phyloP scores from a whole-genome alignment of 2,888 invertebrate genomes.

The Pteria penguin region DNA sequence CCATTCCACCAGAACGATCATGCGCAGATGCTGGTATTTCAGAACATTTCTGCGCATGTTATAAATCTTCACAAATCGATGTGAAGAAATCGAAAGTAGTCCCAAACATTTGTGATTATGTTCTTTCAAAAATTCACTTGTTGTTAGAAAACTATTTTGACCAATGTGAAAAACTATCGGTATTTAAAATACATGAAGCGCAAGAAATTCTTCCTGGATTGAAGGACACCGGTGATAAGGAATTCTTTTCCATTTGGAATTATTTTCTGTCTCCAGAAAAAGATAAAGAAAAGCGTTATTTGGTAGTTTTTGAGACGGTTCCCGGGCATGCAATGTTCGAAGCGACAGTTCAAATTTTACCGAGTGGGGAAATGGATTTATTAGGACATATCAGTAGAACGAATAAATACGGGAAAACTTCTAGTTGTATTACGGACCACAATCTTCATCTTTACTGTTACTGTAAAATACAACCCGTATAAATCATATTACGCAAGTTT shows the following conservation, averaged over 20 bases:
- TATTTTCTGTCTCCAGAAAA: no score
- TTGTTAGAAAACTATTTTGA: background rate
- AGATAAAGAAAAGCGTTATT: constrained; percentile 8
- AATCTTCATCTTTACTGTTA: no score
- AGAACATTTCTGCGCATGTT: constrained; percentile 39
- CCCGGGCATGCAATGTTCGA: constrained; percentile 46
- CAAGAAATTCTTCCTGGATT: background rate
- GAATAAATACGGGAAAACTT: constrained; percentile 50
- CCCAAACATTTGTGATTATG: constrained; percentile 4
- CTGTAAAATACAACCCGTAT: no score
- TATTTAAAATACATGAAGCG: constrained; percentile 18
- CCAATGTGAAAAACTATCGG: background rate
- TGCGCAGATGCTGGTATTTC: constrained; percentile 34
- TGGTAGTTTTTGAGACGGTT: constrained; percentile 36
- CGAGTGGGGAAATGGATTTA: background rate
- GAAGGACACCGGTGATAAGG: background rate
- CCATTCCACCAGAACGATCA: constrained; percentile 32
- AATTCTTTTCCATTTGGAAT: background rate
- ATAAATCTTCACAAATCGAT: background rate
- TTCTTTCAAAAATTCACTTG: background rate
- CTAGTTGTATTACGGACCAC: constrained; percentile 40
- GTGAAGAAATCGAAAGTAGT: no score
- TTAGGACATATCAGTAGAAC: constrained; percentile 41
- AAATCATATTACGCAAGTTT: no score
- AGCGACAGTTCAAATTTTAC: constrained; percentile 28